Conservation (phyloP, 2,888 invertebrate genomes). For the Calliopum simillimum region DNA sequence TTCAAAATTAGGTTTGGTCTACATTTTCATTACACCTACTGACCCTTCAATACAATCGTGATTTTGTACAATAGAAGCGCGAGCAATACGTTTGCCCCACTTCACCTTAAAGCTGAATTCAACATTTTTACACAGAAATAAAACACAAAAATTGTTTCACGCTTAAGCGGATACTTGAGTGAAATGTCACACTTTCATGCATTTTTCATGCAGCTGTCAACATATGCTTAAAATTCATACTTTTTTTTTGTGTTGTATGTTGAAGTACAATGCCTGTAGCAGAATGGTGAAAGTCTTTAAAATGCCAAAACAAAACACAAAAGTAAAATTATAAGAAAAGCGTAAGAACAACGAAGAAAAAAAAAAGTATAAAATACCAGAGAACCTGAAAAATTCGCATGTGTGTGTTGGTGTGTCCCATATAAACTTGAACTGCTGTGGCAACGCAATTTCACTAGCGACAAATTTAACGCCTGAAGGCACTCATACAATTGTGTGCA, state of each 20-base stretch:
- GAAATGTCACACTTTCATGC: constrained; percentile 6
- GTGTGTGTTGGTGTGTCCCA: neutral
- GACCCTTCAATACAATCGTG: no score
- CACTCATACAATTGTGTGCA: neutral
- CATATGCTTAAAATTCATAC: no score
- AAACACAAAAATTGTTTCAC: no score
- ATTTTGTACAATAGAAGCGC: no score
- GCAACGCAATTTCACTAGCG: neutral
- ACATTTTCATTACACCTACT: no score
- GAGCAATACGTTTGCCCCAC: no score
- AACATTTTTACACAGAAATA: no score
- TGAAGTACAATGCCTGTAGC: constrained; percentile 9
- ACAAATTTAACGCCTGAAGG: neutral
- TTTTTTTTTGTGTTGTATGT: neutral
- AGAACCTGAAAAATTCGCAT: constrained; percentile 8
- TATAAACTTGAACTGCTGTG: constrained; percentile 4
- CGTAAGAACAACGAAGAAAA: neutral
- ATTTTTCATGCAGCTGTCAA: constrained; percentile 8
- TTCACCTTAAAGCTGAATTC: no score
- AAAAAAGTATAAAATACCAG: constrained; percentile 2
- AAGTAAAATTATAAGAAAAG: neutral
- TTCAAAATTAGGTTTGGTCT: no score
- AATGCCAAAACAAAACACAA: constrained; percentile 8
- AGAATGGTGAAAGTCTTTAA: neutral
- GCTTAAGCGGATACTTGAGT: neutral